Base-by-base conservation (phyloP, 2,797 vertebrate genomes). In the Champsocephalus gunnari region DNA sequence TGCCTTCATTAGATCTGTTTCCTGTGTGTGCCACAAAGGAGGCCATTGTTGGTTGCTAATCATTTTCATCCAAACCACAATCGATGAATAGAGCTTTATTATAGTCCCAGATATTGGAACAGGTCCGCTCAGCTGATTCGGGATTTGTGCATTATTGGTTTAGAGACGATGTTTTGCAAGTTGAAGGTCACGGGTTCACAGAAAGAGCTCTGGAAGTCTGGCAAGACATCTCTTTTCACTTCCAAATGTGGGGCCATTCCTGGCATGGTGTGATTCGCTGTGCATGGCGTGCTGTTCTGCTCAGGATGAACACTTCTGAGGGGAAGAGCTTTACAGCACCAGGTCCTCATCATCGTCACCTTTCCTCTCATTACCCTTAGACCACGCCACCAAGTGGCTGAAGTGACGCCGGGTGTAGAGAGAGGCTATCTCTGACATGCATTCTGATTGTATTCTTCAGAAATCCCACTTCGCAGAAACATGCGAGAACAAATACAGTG, bases 241-340 rank as follows among this genome's bases (percentile, higher is more conserved):
- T 71, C 24, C 71, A 73, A 56, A 69, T 81, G 69, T 49, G 28
- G 71, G 66, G 80, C 84, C 67, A 83, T 69, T 78, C 61, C 70
- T 57, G 47, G 57, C 62, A 75, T 86, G 69, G 81, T 73, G 65
- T 80, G 64, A 69, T 62, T 81, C 56, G 74, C 81, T 81, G 71
- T 84, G 73, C 54, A 3, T n/a, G 74, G 63, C 77, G 21, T 76
- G 78, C 69, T 78, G 60, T 58, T 54, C 66, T 64, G 63, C 74
- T 69, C n/a, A 73, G 79, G 90, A 90, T 91, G 87, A 87, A 71
- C 67, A 81, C 76, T 78, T 75, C 38, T 12, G 41, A 70, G 50
- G 44, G 57, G 70, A 80, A 38, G 34, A 38, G 34, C 34, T 38
- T 38, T 38, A 38, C 34, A 38, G 4, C 34, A 38, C 34, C 5